Evolutionary conservation across 2,113 vertebrate genomes (phyloP).

Genomic region (Neogale vison): DNA sequence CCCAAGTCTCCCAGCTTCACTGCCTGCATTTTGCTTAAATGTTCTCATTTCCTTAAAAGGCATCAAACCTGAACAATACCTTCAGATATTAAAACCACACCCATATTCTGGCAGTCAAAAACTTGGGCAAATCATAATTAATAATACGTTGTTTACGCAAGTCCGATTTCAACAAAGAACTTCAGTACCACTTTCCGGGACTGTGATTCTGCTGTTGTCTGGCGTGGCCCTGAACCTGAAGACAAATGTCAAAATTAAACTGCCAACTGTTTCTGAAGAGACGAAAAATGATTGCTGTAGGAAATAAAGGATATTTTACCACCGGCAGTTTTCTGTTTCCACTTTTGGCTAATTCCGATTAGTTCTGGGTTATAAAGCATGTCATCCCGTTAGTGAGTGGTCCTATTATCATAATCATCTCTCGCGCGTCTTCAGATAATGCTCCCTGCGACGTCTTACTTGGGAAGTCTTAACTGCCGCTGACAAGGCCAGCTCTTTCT

Average conservation of each 20-base stretch:
- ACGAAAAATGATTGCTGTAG: constrained; percentile 48
- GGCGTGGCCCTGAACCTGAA: constrained; percentile 34
- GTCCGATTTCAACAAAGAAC: constrained; percentile 24
- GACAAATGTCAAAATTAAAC: constrained; percentile 53
- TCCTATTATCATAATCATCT: constrained; percentile 37
- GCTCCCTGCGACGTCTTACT: background rate
- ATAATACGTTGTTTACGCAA: background rate
- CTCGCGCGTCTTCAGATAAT: background rate
- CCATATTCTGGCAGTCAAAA: background rate
- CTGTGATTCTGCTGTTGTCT: background rate
- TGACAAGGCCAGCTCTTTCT: background rate
- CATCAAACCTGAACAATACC: background rate
- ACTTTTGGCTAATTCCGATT: constrained; percentile 72
- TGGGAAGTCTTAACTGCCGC: background rate
- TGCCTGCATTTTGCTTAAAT: background rate
- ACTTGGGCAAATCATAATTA: constrained; percentile 16
- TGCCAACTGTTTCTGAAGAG: constrained; percentile 43
- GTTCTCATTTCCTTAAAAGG: background rate
- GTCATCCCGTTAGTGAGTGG: constrained; percentile 53
- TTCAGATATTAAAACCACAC: background rate
- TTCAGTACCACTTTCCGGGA: background rate
- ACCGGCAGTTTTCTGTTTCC: constrained; percentile 57
- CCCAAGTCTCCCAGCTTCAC: background rate
- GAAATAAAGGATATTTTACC: constrained; percentile 53
- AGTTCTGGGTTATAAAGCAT: constrained; percentile 75